These are phyloP conservation scores for Pseudotriccus pelzelni DNA, from an alignment of 2,797 vertebrate species.

Conservation along the genomic window DNA sequence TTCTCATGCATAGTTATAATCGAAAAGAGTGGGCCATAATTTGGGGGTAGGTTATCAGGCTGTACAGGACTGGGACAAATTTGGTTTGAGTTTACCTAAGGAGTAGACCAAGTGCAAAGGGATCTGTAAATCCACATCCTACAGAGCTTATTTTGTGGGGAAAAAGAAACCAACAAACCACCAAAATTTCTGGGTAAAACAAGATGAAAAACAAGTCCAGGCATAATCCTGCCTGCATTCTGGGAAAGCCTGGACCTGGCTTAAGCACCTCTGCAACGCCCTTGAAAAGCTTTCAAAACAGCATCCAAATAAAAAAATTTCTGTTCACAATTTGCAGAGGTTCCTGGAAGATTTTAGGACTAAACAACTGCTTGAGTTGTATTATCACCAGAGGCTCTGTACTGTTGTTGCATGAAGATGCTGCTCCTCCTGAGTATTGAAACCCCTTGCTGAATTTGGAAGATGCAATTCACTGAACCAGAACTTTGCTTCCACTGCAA, in stretches of 20 bases:
- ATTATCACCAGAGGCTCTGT: background rate
- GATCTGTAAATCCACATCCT: background rate
- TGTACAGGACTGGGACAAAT: background rate
- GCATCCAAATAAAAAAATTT: background rate
- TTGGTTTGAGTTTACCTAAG: background rate
- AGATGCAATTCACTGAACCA: background rate
- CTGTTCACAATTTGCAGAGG: background rate
- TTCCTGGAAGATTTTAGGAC: background rate
- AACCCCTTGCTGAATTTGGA: background rate
- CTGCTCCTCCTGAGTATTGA: background rate
- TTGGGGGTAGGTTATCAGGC: background rate
- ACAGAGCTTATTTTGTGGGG: background rate
- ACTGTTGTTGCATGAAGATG: background rate
- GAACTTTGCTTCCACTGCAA: background rate
- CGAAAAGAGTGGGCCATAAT: background rate
- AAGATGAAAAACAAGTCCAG: background rate
- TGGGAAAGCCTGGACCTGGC: background rate
- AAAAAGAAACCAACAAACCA: background rate
- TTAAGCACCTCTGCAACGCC: background rate
- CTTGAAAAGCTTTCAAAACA: background rate
- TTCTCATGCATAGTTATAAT: background rate
- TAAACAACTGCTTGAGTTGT: background rate
- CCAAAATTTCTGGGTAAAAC: background rate
- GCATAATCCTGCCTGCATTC: background rate
- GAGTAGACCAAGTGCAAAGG: background rate